These are phyloP conservation scores for Spilarctia lutea DNA, from an alignment of 2,888 invertebrate species.

Conservation along the genomic window DNA sequence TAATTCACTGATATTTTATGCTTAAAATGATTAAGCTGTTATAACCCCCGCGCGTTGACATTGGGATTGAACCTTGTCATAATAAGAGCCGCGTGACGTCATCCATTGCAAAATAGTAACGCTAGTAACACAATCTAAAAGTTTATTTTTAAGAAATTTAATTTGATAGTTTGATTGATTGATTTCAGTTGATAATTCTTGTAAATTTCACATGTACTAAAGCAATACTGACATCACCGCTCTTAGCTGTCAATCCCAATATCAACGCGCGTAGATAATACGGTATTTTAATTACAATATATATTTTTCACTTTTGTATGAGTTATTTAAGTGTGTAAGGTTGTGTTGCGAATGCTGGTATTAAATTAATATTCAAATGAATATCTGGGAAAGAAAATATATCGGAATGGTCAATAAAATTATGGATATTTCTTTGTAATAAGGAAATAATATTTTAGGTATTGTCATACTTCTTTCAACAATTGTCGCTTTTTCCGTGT, in stretches of 20 bases:
- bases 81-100: no score
- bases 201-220: no score
- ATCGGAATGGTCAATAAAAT: not conserved
- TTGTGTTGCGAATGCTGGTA: not conserved
- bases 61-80: no score
- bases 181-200: no score
- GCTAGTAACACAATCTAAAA: no score
- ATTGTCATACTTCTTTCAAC: conserved; percentile 10
- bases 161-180: no score
- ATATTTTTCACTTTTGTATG: not conserved
- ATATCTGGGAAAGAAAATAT: not conserved
- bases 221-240: no score
- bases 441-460: not conserved
- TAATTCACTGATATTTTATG: not conserved
- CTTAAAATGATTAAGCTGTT: not conserved
- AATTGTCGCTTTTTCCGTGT: not conserved
- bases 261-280: no score
- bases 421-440: not conserved
- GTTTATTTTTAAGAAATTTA: no score
- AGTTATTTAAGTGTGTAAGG: not conserved
- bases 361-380: not conserved
- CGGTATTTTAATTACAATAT: not conserved
- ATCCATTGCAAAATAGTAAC: no score
- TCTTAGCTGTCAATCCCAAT: no score
- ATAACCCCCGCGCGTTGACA: no score